Base-by-base conservation (phyloP, 2,797 vertebrate genomes). In the Mallotus villosus region DNA sequence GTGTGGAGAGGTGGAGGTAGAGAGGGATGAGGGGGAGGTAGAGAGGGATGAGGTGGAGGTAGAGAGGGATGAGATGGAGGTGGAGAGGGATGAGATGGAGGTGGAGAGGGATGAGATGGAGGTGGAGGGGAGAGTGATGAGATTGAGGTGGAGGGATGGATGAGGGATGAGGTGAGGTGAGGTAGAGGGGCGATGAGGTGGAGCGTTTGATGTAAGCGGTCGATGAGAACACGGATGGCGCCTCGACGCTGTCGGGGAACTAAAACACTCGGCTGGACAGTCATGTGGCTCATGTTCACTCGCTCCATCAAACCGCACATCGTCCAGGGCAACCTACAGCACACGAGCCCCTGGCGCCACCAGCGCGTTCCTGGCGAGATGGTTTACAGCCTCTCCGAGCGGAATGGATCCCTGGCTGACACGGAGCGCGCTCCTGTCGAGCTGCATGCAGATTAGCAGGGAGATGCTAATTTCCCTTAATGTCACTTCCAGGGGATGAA, bases 1-100 rank as follows among this genome's bases (percentile, higher is more conserved):
- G 88, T 84, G 84, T 86, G 77, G 73, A 83, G 80, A 27, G 32
- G 17, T 6, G 19, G 51, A n/a, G 51, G 19, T 0, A 19, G 51
- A 53, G 51, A 19, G 14, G 2, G 49, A 51, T 5, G 7, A 8
- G 3, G 6, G 1, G 5, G 37, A 37, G 37, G 37, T 5, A 19
- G 51, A 53, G 51, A 51, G 49, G 1, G 14, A 5, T 19, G 49
- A 19, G 16, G 2, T 14, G 49, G 17, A 19, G 17, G 49, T 14
- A 4, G 49, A 51, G 49, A 51, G 14, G 17, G 49, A 51, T 5
- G 6, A 51, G 49, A 14, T 14, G 17, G 49, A 51, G 49, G 12
- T 4, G 21, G 69, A 51, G 60, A 71, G 22, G 21, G 16, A 37
- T 11, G 32, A 66, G 61, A 4, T 14, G 17, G 49, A 51, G 49